Evolutionary conservation across 2,888 invertebrate genomes (phyloP).

Genomic region (Eudemis profundana): DNA sequence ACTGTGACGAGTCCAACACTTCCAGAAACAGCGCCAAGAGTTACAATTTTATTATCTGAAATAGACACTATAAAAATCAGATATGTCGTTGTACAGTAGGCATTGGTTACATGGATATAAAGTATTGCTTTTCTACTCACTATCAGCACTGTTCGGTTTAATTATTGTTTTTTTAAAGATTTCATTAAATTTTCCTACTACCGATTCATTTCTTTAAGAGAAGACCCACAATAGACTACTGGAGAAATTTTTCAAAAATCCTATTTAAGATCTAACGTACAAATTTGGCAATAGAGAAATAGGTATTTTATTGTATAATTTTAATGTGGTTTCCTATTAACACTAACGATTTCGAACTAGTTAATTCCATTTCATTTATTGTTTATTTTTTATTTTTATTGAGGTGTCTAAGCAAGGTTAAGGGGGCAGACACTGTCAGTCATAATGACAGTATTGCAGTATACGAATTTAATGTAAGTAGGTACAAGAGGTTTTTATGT

Average conservation of each 20-base stretch:
- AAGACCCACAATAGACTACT: conserved; percentile 74
- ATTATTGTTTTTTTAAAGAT: conserved; percentile 62
- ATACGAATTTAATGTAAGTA: neutral
- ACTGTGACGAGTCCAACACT: neutral
- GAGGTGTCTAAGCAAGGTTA: neutral
- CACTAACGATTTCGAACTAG: conserved; percentile 67
- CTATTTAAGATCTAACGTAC: conserved; percentile 71
- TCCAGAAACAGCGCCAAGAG: conserved; percentile 27
- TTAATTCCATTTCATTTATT: conserved; percentile 78
- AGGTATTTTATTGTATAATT: conserved; percentile 67
- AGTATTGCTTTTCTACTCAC: conserved; percentile 78
- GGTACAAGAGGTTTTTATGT: conserved; percentile 1
- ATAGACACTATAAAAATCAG: conserved; percentile 76
- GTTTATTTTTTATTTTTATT: conserved; percentile 48
- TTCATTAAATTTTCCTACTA: conserved; percentile 62
- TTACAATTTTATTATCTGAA: conserved; percentile 53
- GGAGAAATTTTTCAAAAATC: conserved; percentile 75
- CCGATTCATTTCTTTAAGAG: conserved; percentile 60
- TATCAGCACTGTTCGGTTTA: conserved; percentile 68
- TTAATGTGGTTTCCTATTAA: conserved; percentile 71
- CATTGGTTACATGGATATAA: conserved; percentile 72
- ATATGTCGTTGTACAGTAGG: conserved; percentile 78
- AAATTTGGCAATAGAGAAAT: conserved; percentile 79
- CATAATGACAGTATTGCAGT: conserved; percentile 25
- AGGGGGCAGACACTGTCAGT: conserved; percentile 31